These are phyloP conservation scores for Haliaeetus leucogaster DNA, from an alignment of 2,113 vertebrate genomes.

Conservation along the genomic window DNA sequence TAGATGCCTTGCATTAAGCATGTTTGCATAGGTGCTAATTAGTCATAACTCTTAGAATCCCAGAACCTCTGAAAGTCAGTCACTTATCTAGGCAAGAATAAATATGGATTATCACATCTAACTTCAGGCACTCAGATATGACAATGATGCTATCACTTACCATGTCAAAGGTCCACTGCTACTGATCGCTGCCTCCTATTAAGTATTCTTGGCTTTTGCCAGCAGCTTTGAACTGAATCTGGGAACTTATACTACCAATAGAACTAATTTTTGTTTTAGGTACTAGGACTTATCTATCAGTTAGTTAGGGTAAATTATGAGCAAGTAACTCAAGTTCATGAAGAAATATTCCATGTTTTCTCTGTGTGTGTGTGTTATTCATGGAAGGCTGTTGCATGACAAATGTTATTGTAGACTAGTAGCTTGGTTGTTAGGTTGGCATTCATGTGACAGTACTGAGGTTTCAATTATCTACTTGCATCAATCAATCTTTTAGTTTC, in stretches of 20 bases:
- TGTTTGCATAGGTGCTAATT: background rate
- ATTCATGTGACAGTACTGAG: constrained; percentile 69
- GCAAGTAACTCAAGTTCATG: constrained; percentile 4
- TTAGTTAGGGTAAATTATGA: constrained; percentile 8
- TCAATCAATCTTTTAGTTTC: constrained; percentile 79
- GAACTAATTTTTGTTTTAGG: background rate
- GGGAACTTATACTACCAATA: background rate
- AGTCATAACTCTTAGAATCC: background rate
- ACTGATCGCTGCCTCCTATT: background rate
- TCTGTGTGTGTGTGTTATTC: background rate
- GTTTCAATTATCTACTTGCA: constrained; percentile 80
- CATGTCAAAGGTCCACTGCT: background rate
- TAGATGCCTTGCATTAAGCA: background rate
- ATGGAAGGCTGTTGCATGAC: constrained; percentile 55
- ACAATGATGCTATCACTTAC: background rate
- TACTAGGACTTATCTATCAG: background rate
- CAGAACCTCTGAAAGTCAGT: background rate
- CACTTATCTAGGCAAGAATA: background rate
- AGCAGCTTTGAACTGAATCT: background rate
- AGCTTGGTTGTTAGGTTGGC: constrained; percentile 68
- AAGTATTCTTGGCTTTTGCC: background rate
- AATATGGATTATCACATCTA: background rate
- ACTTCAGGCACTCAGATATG: background rate
- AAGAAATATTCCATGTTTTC: constrained; percentile 28
- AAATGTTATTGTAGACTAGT: constrained; percentile 65